These are phyloP conservation scores for Rhadina sibilatrix DNA, from an alignment of 2,113 vertebrate species.

Conservation along the genomic window DNA sequence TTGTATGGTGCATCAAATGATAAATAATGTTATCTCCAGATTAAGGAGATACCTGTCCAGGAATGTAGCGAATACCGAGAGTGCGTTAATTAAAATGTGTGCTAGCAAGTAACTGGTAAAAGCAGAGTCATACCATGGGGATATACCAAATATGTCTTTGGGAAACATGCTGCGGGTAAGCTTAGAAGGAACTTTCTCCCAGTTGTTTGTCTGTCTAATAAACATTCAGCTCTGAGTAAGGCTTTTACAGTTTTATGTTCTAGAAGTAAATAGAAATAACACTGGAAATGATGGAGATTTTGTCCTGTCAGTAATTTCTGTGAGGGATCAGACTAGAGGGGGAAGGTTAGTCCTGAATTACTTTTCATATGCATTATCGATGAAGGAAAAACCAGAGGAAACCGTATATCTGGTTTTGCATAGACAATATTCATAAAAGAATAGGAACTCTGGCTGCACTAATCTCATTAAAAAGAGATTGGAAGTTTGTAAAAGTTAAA, in stretches of 20 bases:
- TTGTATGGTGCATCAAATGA: not conserved
- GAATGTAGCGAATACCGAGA: not conserved
- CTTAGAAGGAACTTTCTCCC: not conserved
- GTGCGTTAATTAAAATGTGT: not conserved
- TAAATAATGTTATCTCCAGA: not conserved
- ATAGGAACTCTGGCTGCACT: not conserved
- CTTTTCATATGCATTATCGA: not conserved
- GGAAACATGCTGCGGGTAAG: not conserved
- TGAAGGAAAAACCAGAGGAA: not conserved
- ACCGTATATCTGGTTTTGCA: not conserved
- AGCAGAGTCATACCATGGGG: not conserved
- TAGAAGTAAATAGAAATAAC: not conserved
- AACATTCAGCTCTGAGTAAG: not conserved
- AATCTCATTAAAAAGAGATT: not conserved
- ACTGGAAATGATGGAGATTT: not conserved
- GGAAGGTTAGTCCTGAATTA: not conserved
- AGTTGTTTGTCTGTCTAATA: not conserved
- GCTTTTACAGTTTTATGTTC: not conserved
- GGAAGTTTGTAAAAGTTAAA: not conserved
- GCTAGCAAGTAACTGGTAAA: not conserved
- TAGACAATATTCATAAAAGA: not conserved
- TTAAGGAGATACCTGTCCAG: not conserved
- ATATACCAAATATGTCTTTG: not conserved
- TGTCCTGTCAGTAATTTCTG: not conserved
- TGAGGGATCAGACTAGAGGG: not conserved